Base-by-base conservation (phyloP, 2,797 vertebrate species). In the Halcyon smyrnensis region DNA sequence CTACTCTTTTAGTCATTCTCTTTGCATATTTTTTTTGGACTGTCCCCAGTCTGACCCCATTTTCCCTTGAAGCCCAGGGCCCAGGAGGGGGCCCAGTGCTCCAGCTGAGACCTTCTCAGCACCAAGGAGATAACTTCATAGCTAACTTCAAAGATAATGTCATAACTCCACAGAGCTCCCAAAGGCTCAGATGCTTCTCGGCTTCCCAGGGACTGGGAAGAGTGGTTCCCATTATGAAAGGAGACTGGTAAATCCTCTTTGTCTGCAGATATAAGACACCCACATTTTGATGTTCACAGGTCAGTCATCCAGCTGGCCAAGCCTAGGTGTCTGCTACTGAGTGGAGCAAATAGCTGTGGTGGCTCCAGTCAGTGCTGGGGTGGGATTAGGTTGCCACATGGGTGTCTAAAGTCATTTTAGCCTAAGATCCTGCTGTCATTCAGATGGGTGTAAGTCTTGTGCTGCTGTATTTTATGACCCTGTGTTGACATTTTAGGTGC, bases 11-110 rank as follows among this genome's bases (percentile, higher is more conserved):
- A 83, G 36, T 48, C 13, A 6, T 81, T 59, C 59, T 69, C 59
- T 57, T 88, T 32, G 43, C 46, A 50, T 59, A 88, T 94, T 34
- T 19, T 32, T 6, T 23, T 13, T 15, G 48, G 69, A 30, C 16
- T 94, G 81, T 87, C 80, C 81, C 77, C 59, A 90, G 63, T n/a
- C 75, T 92, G 92, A 95, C 62, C 88, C 62, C 28, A 70, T 78
- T 94, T 95, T 50, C 15, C 17, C 92, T 45, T 36, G 39, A 89
- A 92, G 41, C 32, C 65, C 87, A 78, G 32, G 24, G 39, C 64
- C 12, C 50, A 37, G 56, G 56, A 81, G 64, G 73, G 54, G 54
- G 54, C 39, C 46, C 77, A 74, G 11, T 0, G 1, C 63, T 91
- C 84, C 82, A 77, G 23, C 48, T 67, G 75, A 70, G 78, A 83